Base-by-base conservation (phyloP, 2,113 vertebrate genomes). In the Pao palembangensis region DNA sequence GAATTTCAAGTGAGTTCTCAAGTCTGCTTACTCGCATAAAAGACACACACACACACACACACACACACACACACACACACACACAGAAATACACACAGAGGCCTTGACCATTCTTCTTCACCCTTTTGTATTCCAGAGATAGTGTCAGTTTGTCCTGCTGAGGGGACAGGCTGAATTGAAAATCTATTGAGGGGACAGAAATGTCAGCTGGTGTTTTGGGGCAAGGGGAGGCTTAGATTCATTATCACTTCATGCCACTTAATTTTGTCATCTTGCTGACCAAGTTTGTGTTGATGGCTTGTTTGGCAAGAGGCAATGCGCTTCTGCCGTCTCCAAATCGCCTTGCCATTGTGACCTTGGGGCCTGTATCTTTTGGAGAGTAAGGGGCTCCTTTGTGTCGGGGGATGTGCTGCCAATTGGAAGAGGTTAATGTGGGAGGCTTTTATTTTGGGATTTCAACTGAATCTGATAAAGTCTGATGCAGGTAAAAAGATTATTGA, bases 401-500 rank as follows among this genome's bases (percentile, higher is more conserved):
- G 72, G 85, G 88, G 91, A 93, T 89, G 81, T 90, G 87, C 89
- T 93, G 92, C 90, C 93, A 93, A 76, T 94, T 92, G 92, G 82
- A 88, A 89, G 89, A 92, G 88, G 92, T 93, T 95, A 96, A 95
- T 94, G 92, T 91, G 90, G 91, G 92, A 86, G 82, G 92, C 93
- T 93, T 96, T 97, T 94, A 96, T 95, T 92, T 91, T 51, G 15
- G 86, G 88, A 91, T 92, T 93, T 93, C 91, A 91, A 92, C 92
- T 86, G 87, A 90, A 99, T 98, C 96, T 95, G 96, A 99, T 99
- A 96, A 96, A 93, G 93, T 93, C 92, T 88, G 90, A 88, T 89
- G 83, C 92, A 94, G 94, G 93, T 95, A 93, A 96, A 96, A 95
- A 95, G 94, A 96, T 96, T 94, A 94, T 95, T 96, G 96, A 97